Base-by-base conservation (phyloP, 2,888 invertebrate genomes). In the Poecilus cupreus region DNA sequence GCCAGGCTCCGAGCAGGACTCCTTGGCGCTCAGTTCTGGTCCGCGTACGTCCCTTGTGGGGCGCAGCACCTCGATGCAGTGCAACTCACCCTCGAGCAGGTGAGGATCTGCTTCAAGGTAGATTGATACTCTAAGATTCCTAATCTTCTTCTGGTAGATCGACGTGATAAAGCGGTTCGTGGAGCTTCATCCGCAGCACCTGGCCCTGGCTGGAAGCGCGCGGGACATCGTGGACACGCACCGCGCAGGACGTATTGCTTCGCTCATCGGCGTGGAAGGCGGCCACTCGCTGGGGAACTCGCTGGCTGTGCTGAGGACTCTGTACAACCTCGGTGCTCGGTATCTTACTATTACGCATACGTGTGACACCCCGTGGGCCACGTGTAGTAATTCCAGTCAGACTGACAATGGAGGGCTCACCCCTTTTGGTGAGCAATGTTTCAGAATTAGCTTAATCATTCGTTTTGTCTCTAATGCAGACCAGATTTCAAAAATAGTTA, bases 21-120 rank as follows among this genome's bases (percentile, higher is more conserved):
- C 87, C 93, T 98, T 81, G 97, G 97, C 82, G 97, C 97, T 84
- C 97, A 97, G 92, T 96, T 96, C 88, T 96, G 96, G 96, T 96
- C 96, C 83, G 96, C 96, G 83, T 96, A 95, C 89, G 96, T 96
- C 87, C 96, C 96, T 84, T 96, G 96, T 87, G 95, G 94, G 84
- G 94, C 96, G 24, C 94, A 95, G 86, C 94, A 95, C 88, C 90
- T 95, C 88, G 96, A 96, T 88, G 96, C 96, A 78, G 96, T 89
- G 37, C 96, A 96, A 88, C 91, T 96, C 85, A 95, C 95, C 83
- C 91, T 96, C 85, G 96, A 96, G 89, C 96, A 96, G 90, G 96
- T 96, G 96, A 90, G 95, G n/a, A n/a, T n/a, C n/a, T n/a, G n/a
- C n/a, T n/a, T n/a, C n/a, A n/a, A n/a, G n/a, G n/a, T 11, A 57